Conservation (phyloP, 2,797 vertebrate species). For the Coracias cyanogaster region DNA sequence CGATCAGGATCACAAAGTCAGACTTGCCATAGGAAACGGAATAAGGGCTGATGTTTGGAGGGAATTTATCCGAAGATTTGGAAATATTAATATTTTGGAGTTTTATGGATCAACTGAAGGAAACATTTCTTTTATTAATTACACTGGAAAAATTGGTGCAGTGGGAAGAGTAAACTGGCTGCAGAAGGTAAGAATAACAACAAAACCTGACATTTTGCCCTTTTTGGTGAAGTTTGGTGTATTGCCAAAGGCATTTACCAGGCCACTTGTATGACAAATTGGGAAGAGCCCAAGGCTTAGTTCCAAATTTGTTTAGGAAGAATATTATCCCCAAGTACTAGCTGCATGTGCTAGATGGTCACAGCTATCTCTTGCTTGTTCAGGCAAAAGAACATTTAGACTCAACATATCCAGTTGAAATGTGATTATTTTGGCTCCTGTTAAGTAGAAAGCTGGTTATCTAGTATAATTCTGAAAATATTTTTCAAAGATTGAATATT, state of each 20-base stretch:
- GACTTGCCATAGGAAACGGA: conserved; percentile 86
- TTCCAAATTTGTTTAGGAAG: neutral
- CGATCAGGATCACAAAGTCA: conserved; percentile 86
- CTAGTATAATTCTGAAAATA: neutral
- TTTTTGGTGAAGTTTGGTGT: neutral
- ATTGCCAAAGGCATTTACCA: neutral
- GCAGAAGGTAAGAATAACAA: conserved; percentile 77
- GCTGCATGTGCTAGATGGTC: neutral
- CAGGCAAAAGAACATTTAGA: neutral
- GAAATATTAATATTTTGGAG: conserved; percentile 83
- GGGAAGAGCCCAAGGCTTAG: neutral
- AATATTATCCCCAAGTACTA: neutral
- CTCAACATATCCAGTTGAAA: neutral
- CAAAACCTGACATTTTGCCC: neutral
- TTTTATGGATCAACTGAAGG: conserved; percentile 90
- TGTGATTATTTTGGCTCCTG: neutral
- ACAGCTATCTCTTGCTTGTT: neutral
- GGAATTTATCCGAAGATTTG: conserved; percentile 86
- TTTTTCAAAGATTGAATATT: neutral
- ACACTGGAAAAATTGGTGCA: conserved; percentile 86
- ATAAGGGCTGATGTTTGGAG: conserved; percentile 85
- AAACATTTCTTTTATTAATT: conserved; percentile 87
- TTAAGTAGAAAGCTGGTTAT: neutral
- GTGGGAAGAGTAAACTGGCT: conserved; percentile 82
- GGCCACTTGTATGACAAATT: neutral